These are phyloP conservation scores for Bubo scandiacus DNA, from an alignment of 2,113 vertebrate species.

Conservation along the genomic window DNA sequence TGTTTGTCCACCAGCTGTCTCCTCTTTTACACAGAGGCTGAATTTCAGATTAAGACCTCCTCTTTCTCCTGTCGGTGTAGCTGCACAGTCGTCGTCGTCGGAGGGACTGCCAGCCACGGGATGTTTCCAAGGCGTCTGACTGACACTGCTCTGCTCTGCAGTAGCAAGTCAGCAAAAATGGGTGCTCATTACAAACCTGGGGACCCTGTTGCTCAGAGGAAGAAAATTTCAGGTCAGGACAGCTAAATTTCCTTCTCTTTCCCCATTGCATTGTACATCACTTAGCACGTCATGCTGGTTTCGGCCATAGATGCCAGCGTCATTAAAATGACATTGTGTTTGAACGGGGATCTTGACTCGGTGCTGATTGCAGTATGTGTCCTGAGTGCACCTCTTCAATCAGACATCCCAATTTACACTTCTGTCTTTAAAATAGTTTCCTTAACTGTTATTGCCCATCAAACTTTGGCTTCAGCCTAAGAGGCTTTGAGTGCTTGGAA, in stretches of 20 bases:
- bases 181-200: background rate
- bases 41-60: background rate
- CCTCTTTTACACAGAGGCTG: background rate
- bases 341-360: background rate
- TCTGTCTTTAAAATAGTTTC: background rate
- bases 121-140: background rate
- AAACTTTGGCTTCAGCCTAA: background rate
- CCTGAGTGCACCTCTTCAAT: background rate
- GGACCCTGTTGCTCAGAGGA: background rate
- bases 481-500: background rate
- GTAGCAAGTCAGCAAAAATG: background rate
- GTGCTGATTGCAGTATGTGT: background rate
- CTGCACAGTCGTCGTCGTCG: fast-evolving
- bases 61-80: background rate
- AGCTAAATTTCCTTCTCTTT: background rate
- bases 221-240: background rate
- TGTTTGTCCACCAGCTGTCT: background rate
- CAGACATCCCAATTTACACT: fast-evolving
- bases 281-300: fast-evolving
- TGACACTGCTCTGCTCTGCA: background rate
- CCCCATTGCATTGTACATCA: fast-evolving
- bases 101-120: background rate
- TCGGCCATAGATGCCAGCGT: fast-evolving
- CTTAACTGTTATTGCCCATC: background rate
- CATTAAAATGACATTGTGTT: background rate